Conservation (phyloP, 1,140 invertebrate genomes). For the Ylistrum balloti region DNA sequence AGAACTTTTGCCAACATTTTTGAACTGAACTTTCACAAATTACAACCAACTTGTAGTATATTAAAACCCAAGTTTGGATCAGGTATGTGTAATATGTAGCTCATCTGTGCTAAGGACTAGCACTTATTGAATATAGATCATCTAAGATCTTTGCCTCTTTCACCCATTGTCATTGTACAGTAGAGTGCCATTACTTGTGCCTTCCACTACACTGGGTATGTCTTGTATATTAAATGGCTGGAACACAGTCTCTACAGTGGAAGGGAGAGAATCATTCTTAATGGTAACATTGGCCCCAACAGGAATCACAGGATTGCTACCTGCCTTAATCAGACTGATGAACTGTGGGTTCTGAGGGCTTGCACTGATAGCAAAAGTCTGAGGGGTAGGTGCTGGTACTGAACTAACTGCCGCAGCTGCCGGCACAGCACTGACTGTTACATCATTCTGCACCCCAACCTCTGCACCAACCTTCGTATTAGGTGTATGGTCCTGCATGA, state of each 20-base stretch:
- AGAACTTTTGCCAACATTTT: not conserved
- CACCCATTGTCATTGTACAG: slow-evolving; percentile 28
- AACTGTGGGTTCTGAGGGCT: slow-evolving; percentile 46
- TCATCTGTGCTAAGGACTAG: not conserved
- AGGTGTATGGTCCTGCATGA: slow-evolving; percentile 68
- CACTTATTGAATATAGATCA: not conserved
- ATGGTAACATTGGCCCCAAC: slow-evolving; percentile 58
- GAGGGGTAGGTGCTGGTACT: not conserved
- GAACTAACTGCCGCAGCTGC: not conserved
- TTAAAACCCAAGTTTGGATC: not conserved
- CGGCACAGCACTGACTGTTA: too few relatives aligned
- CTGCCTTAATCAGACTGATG: slow-evolving; percentile 54
- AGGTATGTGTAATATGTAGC: not conserved
- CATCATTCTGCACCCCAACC: slow-evolving; percentile 45
- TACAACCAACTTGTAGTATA: not conserved
- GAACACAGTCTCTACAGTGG: slow-evolving; percentile 45
- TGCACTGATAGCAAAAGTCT: slow-evolving; percentile 32
- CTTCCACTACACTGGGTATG: not conserved
- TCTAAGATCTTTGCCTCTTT: not conserved
- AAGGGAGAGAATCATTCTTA: slow-evolving; percentile 54
- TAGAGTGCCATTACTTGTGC: not conserved
- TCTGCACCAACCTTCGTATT: slow-evolving; percentile 44
- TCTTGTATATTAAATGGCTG: not conserved
- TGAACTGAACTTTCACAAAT: not conserved
- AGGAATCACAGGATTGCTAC: slow-evolving; percentile 40